A percentile compares a stretch with the other conserved stretches of the same genome.
Evolutionary conservation across 92 coral and sea anemone genomes (phyloP).

Genomic region (Metridium senile): DNA sequence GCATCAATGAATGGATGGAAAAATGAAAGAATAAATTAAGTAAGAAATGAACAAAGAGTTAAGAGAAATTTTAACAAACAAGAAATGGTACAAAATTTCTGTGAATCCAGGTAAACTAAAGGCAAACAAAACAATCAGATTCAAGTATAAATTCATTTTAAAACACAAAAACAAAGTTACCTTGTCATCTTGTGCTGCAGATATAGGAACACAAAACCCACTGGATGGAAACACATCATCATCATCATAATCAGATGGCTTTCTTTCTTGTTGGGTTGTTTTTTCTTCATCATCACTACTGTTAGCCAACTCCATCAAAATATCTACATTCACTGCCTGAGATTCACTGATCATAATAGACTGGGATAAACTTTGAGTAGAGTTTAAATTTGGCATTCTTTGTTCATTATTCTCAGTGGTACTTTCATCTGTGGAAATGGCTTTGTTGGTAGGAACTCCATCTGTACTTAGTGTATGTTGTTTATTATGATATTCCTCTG

Average conservation of each 20-base stretch:
- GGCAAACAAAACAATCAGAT: too few relatives aligned
- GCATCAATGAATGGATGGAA: too few relatives aligned
- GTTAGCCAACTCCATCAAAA: constrained; percentile 65
- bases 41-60: too few relatives aligned
- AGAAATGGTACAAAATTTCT: too few relatives aligned
- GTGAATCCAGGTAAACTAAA: too few relatives aligned
- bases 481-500: too few relatives aligned
- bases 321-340: constrained; percentile 76
- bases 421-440: not conserved
- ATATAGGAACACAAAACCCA: constrained; percentile 83
- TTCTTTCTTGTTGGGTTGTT: constrained; percentile 36
- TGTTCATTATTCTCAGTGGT: too few relatives aligned
- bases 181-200: constrained; percentile 37
- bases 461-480: not conserved
- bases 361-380: not conserved
- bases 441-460: not conserved
- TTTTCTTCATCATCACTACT: constrained; percentile 34
- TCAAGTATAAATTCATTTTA: too few relatives aligned
- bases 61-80: too few relatives aligned
- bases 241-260: constrained; percentile 52
- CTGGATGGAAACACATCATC: constrained; percentile 71
- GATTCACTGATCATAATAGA: constrained; percentile 56
- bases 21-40: too few relatives aligned
- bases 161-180: too few relatives aligned
- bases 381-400: not conserved